Conservation (phyloP, 2,888 invertebrate genomes). For the Drosophila nigricruria region DNA sequence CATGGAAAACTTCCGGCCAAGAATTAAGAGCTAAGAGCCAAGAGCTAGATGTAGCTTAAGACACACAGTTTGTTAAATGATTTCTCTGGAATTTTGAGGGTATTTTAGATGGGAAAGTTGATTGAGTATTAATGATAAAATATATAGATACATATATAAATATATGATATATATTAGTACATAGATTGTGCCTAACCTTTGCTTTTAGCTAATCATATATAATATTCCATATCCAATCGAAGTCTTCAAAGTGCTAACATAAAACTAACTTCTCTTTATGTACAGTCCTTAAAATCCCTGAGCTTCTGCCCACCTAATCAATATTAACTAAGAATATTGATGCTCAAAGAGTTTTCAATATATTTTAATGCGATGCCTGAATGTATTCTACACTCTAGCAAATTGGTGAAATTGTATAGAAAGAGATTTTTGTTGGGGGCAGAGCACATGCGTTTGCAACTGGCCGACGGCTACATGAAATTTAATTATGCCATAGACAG, state of each 20-base stretch:
- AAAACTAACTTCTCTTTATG: not conserved
- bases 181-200: not conserved
- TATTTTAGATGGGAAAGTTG: too few relatives aligned
- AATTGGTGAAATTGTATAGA: conserved; percentile 33
- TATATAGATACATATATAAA: not conserved
- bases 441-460: conserved; percentile 36
- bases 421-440: conserved; percentile 39
- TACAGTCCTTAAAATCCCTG: not conserved
- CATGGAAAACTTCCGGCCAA: conserved; percentile 52
- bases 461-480: conserved; percentile 60
- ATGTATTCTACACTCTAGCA: conserved; percentile 31
- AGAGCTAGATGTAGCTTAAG: not conserved
- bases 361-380: not conserved
- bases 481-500: conserved; percentile 72
- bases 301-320: not conserved
- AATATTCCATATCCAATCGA: not conserved
- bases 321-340: conserved; percentile 9
- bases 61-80: not conserved
- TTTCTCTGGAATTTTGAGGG: not conserved
- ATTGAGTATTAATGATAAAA: too few relatives aligned
- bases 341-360: not conserved
- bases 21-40: not conserved
- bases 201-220: not conserved
- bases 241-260: not conserved
- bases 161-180: too few relatives aligned